These are phyloP conservation scores for Macrotus californicus DNA, from an alignment of 2,113 vertebrate genomes.

Conservation along the genomic window DNA sequence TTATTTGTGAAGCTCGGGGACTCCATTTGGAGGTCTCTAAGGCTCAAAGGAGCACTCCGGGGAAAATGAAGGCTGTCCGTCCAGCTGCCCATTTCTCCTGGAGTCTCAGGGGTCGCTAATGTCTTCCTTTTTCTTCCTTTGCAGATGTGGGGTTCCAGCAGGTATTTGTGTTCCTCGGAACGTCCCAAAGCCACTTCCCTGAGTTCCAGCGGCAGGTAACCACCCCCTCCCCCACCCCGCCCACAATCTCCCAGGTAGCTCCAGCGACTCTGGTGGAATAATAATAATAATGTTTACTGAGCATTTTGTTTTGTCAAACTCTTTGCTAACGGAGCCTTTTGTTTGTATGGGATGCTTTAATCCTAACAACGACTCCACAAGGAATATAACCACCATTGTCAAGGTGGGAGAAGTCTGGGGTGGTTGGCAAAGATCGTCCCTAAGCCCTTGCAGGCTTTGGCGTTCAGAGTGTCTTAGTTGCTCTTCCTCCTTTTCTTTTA, in stretches of 20 bases:
- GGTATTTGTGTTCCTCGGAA: neutral
- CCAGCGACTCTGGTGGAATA: neutral
- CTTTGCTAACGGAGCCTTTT: constrained; percentile 15
- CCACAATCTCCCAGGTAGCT: neutral
- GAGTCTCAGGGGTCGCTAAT: neutral
- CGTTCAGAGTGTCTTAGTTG: neutral
- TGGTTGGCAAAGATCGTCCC: neutral
- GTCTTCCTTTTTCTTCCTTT: constrained; percentile 3
- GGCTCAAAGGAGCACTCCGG: neutral
- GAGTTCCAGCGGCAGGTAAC: constrained; percentile 50
- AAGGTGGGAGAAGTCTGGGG: neutral
- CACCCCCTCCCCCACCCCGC: neutral
- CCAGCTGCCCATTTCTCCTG: neutral
- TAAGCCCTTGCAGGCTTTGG: neutral
- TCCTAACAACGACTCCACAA: neutral
- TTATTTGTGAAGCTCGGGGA: neutral
- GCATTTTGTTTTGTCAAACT: neutral
- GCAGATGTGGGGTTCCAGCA: constrained; percentile 61
- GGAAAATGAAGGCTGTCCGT: neutral
- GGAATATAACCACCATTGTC: neutral
- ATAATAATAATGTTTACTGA: neutral
- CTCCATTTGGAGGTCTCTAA: neutral
- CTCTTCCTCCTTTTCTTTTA: neutral
- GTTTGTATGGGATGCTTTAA: neutral
- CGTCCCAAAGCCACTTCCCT: neutral